These are phyloP conservation scores for Epistrophe grossulariae DNA, from an alignment of 2,888 invertebrate genomes.

Conservation along the genomic window DNA sequence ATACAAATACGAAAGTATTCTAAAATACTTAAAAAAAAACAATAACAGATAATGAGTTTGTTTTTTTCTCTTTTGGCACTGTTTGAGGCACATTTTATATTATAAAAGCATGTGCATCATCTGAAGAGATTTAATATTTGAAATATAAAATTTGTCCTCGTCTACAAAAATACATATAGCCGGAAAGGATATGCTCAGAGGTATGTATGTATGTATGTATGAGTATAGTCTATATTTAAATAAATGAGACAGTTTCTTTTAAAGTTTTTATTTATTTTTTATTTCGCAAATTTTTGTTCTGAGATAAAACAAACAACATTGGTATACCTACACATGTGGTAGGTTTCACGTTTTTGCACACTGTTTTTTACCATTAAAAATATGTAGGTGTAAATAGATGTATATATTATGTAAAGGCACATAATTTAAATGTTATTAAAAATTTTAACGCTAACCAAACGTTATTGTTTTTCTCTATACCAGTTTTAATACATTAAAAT, in stretches of 20 bases:
- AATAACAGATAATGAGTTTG: constrained; percentile 27
- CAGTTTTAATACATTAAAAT: too few species aligned
- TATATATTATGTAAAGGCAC: too few species aligned
- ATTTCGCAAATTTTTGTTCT: too few species aligned
- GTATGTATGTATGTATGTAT: not conserved
- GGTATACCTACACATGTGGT: too few species aligned
- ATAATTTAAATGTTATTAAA: too few species aligned
- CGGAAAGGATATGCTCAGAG: not conserved
- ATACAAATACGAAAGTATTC: not conserved
- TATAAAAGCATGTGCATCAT: not conserved
- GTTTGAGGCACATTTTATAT: not conserved
- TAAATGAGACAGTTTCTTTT: not conserved
- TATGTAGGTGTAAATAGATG: too few species aligned
- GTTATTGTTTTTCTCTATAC: too few species aligned
- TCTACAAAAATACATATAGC: constrained; percentile 1
- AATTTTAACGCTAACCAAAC: too few species aligned
- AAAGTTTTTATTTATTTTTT: not conserved
- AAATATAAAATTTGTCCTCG: not conserved
- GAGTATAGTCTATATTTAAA: not conserved
- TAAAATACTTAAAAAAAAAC: not conserved
- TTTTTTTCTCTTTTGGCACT: not conserved
- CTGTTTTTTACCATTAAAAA: too few species aligned
- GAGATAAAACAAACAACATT: too few species aligned
- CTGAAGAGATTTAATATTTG: constrained; percentile 4
- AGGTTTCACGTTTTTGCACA: too few species aligned